phyloP scores from a whole-genome alignment of 2,113 vertebrate species.

The Osmerus mordax region DNA sequence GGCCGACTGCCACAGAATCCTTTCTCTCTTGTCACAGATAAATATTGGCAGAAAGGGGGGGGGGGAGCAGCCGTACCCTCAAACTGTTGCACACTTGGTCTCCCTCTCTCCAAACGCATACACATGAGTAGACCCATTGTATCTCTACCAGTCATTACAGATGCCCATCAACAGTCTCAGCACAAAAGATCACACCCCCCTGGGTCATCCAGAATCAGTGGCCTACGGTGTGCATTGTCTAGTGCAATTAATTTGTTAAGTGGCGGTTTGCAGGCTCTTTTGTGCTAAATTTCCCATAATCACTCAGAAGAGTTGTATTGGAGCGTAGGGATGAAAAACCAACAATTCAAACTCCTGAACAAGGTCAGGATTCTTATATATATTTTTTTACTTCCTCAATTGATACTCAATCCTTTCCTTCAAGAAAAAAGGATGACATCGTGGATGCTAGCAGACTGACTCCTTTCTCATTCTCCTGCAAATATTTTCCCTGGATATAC shows the following conservation, averaged over 20 bases:
- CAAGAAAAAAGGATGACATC: not conserved
- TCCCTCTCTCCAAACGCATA: slow-evolving; percentile 63
- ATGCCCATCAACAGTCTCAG: slow-evolving; percentile 67
- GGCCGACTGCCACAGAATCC: slow-evolving; percentile 70
- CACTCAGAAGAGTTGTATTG: slow-evolving; percentile 25
- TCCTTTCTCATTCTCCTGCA: not conserved
- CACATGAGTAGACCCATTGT: slow-evolving; percentile 80
- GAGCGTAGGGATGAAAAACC: not conserved
- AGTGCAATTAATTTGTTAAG: slow-evolving; percentile 69
- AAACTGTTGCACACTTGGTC: slow-evolving; percentile 69
- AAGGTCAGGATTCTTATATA: not conserved
- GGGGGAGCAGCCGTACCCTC: slow-evolving; percentile 61
- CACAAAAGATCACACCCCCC: slow-evolving; percentile 43
- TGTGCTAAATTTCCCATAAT: slow-evolving; percentile 34
- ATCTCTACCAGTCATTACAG: slow-evolving; percentile 73
- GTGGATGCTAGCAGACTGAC: no score
- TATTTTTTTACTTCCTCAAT: not conserved
- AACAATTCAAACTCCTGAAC: not conserved
- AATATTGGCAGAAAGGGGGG: slow-evolving; percentile 69
- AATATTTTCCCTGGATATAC: not conserved
- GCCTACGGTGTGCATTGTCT: slow-evolving; percentile 67
- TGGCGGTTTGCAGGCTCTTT: slow-evolving; percentile 61
- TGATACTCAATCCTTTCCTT: not conserved
- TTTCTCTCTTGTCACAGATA: slow-evolving; percentile 71
- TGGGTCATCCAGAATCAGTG: slow-evolving; percentile 34